Conservation (phyloP, 2,113 vertebrate species). For the Maylandia zebra region DNA sequence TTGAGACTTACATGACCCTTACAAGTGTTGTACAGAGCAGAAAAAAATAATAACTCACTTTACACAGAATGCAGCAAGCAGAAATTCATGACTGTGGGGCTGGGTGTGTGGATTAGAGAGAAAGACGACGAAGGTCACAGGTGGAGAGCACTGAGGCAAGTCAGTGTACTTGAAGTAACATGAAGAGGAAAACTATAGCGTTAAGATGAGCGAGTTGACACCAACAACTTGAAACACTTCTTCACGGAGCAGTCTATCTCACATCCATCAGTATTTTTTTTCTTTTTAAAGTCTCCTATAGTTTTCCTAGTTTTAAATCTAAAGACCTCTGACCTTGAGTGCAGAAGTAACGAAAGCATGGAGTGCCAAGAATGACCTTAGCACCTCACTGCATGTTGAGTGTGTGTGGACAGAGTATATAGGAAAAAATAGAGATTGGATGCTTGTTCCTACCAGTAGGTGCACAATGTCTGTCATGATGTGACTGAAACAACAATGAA, state of each 20-base stretch:
- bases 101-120: neutral
- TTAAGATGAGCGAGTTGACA: conserved; percentile 19
- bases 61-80: neutral
- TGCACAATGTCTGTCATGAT: neutral
- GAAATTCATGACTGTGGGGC: neutral
- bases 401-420: neutral
- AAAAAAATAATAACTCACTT: neutral
- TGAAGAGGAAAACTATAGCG: conserved; percentile 1
- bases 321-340: neutral
- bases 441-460: neutral
- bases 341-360: neutral
- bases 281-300: neutral
- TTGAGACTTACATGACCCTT: conserved; percentile 20
- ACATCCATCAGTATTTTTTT: neutral
- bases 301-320: neutral
- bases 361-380: neutral
- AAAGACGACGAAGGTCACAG: neutral
- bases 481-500: neutral
- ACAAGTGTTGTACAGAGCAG: conserved; percentile 2
- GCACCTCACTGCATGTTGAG: neutral
- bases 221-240: neutral
- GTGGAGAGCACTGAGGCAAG: neutral
- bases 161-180: conserved; percentile 25
- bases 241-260: neutral
- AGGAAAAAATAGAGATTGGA: neutral